These are phyloP conservation scores for Clangula hyemalis DNA, from an alignment of 2,797 vertebrate genomes.

Conservation along the genomic window DNA sequence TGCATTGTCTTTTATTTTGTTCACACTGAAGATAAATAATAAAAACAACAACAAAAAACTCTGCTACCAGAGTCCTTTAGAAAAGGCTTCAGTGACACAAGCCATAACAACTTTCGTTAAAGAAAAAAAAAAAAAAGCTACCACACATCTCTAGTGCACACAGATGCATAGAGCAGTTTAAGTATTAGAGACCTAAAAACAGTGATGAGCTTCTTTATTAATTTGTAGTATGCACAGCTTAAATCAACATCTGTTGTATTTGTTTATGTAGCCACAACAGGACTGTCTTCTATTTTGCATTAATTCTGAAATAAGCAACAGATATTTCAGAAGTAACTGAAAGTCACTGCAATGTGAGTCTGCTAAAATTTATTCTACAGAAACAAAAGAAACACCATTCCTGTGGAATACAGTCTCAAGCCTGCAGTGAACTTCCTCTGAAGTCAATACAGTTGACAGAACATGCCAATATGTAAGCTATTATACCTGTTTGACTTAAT, in stretches of 20 bases:
- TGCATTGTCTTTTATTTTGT: neutral
- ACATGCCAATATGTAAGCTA: neutral
- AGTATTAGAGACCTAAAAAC: conserved; percentile 42
- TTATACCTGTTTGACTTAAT: neutral
- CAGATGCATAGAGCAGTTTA: conserved; percentile 35
- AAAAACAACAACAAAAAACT: neutral
- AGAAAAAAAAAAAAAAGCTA: neutral
- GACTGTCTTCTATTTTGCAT: neutral
- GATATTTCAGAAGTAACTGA: neutral
- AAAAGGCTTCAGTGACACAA: neutral
- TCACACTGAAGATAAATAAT: neutral
- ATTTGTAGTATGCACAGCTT: conserved; percentile 8
- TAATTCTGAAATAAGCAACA: neutral
- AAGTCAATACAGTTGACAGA: neutral
- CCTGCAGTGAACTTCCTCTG: neutral
- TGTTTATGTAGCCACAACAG: conserved; percentile 43
- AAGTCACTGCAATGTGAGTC: neutral
- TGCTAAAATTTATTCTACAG: neutral
- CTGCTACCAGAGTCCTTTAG: neutral
- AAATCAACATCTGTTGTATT: conserved; percentile 38
- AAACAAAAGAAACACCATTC: neutral
- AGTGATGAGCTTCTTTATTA: conserved; percentile 20
- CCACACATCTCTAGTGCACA: neutral
- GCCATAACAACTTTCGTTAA: neutral
- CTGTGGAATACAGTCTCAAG: neutral